phyloP scores from a whole-genome alignment of 2,888 invertebrate species.

The Machimus rusticus region DNA sequence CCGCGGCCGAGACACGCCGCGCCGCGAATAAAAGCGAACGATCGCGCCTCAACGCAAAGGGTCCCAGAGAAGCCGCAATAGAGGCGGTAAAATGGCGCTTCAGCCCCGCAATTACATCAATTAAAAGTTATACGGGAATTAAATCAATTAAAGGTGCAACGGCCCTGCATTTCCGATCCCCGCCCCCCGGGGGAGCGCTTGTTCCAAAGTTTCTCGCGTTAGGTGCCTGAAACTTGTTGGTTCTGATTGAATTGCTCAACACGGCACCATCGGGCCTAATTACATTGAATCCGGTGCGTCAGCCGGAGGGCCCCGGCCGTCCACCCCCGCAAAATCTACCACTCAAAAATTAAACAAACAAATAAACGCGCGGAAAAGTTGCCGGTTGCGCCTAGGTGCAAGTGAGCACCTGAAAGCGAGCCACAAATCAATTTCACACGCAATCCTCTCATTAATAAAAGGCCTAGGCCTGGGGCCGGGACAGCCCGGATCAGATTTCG shows the following conservation, averaged over 20 bases:
- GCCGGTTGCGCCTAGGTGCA: background rate
- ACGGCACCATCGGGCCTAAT: background rate
- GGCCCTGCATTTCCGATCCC: background rate
- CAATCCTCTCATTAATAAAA: constrained; percentile 34
- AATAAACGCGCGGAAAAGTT: background rate
- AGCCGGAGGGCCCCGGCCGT: background rate
- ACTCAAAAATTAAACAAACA: constrained; percentile 13
- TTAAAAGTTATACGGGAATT: constrained; percentile 34
- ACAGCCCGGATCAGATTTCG: constrained; percentile 34
- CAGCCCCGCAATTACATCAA: constrained; percentile 5
- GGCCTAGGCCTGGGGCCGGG: constrained; percentile 5
- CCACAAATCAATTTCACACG: constrained; percentile 40
- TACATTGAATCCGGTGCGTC: background rate
- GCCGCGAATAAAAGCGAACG: background rate
- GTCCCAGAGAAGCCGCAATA: background rate
- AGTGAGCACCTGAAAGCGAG: constrained; percentile 17
- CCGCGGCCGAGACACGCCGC: background rate
- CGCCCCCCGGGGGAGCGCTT: background rate
- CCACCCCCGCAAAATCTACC: background rate
- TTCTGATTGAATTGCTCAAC: background rate
- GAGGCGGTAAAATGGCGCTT: background rate
- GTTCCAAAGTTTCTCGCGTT: background rate
- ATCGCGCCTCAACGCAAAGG: background rate
- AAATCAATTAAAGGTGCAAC: constrained; percentile 22
- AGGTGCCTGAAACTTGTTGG: constrained; percentile 7